A percentile compares a stretch with the other conserved stretches of the same genome.
These are phyloP conservation scores for Cottus gobio DNA, from an alignment of 2,113 vertebrate species.

Conservation along the genomic window DNA sequence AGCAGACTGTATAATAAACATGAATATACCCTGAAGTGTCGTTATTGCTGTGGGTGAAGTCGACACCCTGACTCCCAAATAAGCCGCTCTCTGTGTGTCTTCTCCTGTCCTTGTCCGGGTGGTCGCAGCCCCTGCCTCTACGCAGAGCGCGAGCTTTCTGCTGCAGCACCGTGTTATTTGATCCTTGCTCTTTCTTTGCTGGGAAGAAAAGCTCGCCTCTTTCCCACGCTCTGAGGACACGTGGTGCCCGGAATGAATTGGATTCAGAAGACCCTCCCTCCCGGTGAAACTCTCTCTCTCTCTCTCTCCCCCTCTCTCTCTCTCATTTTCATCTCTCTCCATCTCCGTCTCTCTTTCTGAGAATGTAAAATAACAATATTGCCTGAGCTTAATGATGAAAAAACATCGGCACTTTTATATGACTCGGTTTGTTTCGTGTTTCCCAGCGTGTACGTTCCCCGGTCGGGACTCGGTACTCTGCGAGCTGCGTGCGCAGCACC, in stretches of 20 bases:
- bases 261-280: conserved; percentile 88
- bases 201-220: conserved; percentile 98
- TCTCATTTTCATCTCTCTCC: conserved; percentile 35
- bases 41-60: conserved; percentile 56
- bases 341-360: conserved; percentile 48
- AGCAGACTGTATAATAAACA: conserved; percentile 13
- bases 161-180: conserved; percentile 86
- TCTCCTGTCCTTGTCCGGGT: conserved; percentile 69
- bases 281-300: conserved; percentile 58
- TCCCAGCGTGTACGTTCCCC: neutral
- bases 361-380: conserved; percentile 18
- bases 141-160: conserved; percentile 67
- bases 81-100: conserved; percentile 47
- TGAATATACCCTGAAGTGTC: conserved; percentile 20
- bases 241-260: conserved; percentile 93
- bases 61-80: conserved; percentile 52
- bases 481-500: neutral
- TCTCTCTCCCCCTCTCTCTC: conserved; percentile 9
- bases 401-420: neutral
- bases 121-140: conserved; percentile 72
- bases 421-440: neutral
- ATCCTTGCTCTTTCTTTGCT: conserved; percentile 90
- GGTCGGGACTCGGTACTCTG: neutral
- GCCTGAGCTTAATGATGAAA: neutral
- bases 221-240: conserved; percentile 99